A percentile compares a stretch with the other conserved stretches of the same genome.
Evolutionary conservation across 92 coral and sea anemone species (phyloP).

Genomic region (Phenganax marumi): DNA sequence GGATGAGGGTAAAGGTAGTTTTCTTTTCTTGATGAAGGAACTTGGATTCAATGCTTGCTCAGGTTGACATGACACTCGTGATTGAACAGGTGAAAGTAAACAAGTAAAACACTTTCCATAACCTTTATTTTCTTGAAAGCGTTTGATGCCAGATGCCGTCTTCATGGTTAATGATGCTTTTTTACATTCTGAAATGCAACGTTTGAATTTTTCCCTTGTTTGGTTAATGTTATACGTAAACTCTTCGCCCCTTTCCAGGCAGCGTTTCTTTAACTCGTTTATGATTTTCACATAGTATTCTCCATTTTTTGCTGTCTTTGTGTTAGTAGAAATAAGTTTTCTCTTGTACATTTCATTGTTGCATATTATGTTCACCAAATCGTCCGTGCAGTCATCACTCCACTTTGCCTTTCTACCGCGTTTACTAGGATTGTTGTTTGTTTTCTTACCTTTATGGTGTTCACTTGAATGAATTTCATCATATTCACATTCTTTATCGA

Average conservation of each 20-base stretch:
- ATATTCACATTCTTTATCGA: background rate
- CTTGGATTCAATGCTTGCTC: slow-evolving; percentile 54
- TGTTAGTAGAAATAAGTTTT: background rate
- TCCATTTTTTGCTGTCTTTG: background rate
- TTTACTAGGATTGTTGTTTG: background rate
- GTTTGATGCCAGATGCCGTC: slow-evolving; percentile 37
- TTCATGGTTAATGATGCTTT: background rate
- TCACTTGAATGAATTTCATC: background rate
- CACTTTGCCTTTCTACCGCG: background rate
- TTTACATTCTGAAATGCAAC: background rate
- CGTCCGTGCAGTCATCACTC: background rate
- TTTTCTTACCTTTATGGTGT: background rate
- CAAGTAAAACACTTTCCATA: slow-evolving; percentile 43
- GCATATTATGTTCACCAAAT: background rate
- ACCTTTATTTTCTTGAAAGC: slow-evolving; percentile 46
- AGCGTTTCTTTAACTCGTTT: background rate
- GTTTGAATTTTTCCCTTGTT: background rate
- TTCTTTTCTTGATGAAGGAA: slow-evolving; percentile 3
- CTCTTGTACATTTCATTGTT: background rate
- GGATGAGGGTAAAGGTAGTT: background rate
- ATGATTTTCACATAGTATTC: background rate
- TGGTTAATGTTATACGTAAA: background rate
- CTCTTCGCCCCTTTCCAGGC: background rate
- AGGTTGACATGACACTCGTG: slow-evolving; percentile 56
- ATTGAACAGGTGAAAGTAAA: slow-evolving; percentile 44